phyloP scores from a whole-genome alignment of 2,113 vertebrate genomes.

The Carassius auratus region DNA sequence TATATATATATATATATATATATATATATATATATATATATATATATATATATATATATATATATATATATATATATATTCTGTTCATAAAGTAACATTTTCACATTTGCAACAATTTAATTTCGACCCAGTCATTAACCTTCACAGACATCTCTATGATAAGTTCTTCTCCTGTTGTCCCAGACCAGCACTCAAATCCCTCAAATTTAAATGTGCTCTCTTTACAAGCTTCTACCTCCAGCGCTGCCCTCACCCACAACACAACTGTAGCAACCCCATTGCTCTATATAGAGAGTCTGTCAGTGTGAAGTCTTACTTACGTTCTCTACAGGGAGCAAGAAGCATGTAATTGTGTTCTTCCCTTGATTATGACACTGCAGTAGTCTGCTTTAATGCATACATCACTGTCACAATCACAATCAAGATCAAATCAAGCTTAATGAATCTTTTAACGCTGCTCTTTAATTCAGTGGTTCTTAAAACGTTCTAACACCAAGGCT shows the following conservation, averaged over 20 bases:
- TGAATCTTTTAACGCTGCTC: conserved; percentile 19
- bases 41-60: too few relatives aligned
- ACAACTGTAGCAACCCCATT: background rate
- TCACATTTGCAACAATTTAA: background rate
- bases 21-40: too few relatives aligned
- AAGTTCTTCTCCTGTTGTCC: background rate
- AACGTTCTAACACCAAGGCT: background rate
- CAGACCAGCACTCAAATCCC: background rate
- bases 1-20: too few relatives aligned
- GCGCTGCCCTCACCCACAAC: background rate
- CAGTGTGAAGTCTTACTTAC: conserved; percentile 45
- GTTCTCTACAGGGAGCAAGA: conserved; percentile 30
- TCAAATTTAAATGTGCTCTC: background rate
- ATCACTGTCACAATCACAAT: conserved; percentile 43
- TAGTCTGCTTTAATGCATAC: conserved; percentile 23
- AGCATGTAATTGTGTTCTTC: conserved; percentile 33
- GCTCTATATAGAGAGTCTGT: conserved; percentile 36
- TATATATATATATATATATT: too few relatives aligned
- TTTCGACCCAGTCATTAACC: background rate
- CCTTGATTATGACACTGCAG: conserved; percentile 43
- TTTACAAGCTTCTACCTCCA: background rate
- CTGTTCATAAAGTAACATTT: background rate
- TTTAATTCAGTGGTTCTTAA: background rate
- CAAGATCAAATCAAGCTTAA: conserved; percentile 31
- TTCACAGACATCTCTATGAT: background rate